A percentile compares a stretch with the other conserved stretches of the same genome.
phyloP scores from a whole-genome alignment of 2,113 vertebrate genomes.

The Actinemys pallida region DNA sequence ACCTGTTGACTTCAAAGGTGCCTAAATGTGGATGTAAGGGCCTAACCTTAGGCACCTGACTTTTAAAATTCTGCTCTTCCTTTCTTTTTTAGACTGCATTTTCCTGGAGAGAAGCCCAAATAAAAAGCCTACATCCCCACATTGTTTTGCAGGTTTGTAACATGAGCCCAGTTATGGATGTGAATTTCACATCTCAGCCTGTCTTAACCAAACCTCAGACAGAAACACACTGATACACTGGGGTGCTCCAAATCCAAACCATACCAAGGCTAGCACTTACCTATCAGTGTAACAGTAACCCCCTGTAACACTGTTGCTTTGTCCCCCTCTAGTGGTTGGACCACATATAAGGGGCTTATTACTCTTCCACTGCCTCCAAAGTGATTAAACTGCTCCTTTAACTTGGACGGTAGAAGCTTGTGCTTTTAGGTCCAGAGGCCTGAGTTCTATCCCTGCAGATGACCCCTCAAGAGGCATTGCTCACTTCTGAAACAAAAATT shows the following conservation, averaged over 20 bases:
- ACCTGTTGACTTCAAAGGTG: not conserved
- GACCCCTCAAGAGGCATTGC: slow-evolving; percentile 38
- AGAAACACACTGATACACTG: not conserved
- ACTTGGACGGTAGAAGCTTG: slow-evolving; percentile 38
- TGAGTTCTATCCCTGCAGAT: slow-evolving; percentile 35
- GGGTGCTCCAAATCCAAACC: not conserved
- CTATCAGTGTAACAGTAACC: slow-evolving; percentile 9
- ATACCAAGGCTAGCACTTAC: not conserved
- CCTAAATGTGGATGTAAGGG: not conserved
- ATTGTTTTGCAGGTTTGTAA: not conserved
- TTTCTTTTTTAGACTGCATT: not conserved
- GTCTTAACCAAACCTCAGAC: not conserved
- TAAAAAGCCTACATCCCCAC: not conserved
- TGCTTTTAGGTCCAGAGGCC: slow-evolving; percentile 27
- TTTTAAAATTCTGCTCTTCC: not conserved
- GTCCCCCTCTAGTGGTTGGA: not conserved
- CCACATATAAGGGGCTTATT: not conserved
- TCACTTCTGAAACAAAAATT: slow-evolving; percentile 34
- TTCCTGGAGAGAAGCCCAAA: not conserved
- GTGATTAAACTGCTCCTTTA: slow-evolving; percentile 52
- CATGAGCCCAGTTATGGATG: not conserved
- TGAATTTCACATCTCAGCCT: not conserved
- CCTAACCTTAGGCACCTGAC: accelerated
- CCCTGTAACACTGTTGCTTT: not conserved
- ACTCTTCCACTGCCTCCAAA: slow-evolving; percentile 37